Evolutionary conservation across 2,797 vertebrate species (phyloP), one percentile per base, ranked within the genome.

Genomic region (Huso huso): DNA sequence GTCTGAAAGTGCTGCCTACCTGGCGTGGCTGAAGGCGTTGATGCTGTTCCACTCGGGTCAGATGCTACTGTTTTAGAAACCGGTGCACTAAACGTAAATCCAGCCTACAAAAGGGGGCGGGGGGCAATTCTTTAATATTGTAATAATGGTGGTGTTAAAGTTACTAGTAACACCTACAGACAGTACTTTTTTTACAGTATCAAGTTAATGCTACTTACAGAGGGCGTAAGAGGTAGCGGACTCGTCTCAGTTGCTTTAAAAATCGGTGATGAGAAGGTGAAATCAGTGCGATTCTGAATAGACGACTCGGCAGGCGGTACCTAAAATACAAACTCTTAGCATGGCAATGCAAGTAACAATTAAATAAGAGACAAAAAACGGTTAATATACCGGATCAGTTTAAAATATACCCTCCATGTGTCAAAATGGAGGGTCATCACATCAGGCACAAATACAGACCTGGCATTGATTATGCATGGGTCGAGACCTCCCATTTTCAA

Each of bases 81-180:
- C 76, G 97, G 97, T 72, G 89, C 93, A 78, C 96, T 98, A 83
- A 99, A 98, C 6, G 92, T 98, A 84, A 97, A 99, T 78, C 88
- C 93, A 75, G 91, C 85, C 93, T 97, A 78, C 2, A 75, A 69
- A 68, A 48, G 65, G 55, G 51, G 48, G n/a, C 8, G 55, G 10
- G 65, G 2, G 48, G 6, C 10, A 37, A 49, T 13, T 10, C 2
- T n/a, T 61, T 13, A 18, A 7, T 13, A 61, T n/a, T 61, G 9
- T 61, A 10, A 13, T 10, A 12, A 37, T 37, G 5, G 37, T 37
- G 0, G 37, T 37, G 37, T 37, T 37, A 37, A 37, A 37, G 37
- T 37, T 37, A 4, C 37, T 37, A 37, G 37, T 37, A 37, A 37
- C 37, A 37, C 37, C 37, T 37, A 37, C 37, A 37, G 37, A 37